Base-by-base conservation (phyloP, 2,888 invertebrate genomes). In the Caenorhabditis drosophilae region DNA sequence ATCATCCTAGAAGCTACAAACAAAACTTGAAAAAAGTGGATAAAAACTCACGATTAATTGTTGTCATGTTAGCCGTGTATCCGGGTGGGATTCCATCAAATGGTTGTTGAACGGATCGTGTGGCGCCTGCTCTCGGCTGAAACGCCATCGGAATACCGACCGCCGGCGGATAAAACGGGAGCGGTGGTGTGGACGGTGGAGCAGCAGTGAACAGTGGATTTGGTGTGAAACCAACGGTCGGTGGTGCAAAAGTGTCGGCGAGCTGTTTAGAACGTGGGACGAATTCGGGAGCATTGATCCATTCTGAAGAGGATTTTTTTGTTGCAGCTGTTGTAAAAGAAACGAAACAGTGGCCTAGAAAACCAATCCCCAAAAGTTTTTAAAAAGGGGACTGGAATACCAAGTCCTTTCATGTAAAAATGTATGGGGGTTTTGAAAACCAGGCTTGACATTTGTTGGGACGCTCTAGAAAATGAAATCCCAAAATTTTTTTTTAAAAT, bases 11-110 rank as follows among this genome's bases (percentile, higher is more conserved):
- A 16, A 9, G 2, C 20, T 16, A 22, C 22, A 16, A 45, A 15
- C n/a, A n/a, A n/a, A n/a, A n/a, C n/a, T n/a, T n/a, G n/a, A n/a
- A n/a, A n/a, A n/a, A n/a, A n/a, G n/a, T n/a, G n/a, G n/a, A n/a
- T n/a, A n/a, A n/a, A n/a, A 40, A 64, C 75, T 57, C 25, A 76
- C 78, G 53, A 57, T 78, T 75, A 40, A 76, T 71, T 41, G 74
- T 69, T 22, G 75, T 73, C 59, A 76, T 62, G 49, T 78, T 78
- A 38, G 78, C 78, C 12, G 76, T 70, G 46, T 78, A 78, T n/a
- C 78, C 78, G 7, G 70, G 61, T 15, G 78, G 78, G 16, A 77
- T 68, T 40, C 69, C 67, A 31, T 61, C 51, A 55, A 73, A 58
- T n/a, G 67, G 67, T 16, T 25, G 16, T n/a, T n/a, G n/a, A n/a